These are phyloP conservation scores for Procapra przewalskii DNA, from an alignment of 2,113 vertebrate genomes.

Conservation along the genomic window DNA sequence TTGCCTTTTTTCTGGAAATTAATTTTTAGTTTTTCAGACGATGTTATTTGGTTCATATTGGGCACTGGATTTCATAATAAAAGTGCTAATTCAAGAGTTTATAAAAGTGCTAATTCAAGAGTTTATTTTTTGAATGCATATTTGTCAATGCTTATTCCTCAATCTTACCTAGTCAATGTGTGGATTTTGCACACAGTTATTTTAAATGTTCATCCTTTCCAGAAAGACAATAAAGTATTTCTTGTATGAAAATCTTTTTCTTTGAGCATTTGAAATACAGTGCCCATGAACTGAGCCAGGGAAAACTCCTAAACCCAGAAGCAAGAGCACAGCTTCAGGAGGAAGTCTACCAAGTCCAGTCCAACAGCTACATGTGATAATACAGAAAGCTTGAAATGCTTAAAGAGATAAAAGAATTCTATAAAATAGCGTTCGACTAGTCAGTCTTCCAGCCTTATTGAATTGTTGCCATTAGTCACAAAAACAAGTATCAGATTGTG, in stretches of 20 bases:
- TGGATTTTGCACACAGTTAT: constrained; percentile 12
- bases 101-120: constrained; percentile 22
- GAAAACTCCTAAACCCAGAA: constrained; percentile 64
- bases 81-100: constrained; percentile 34
- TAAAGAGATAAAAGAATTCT: constrained; percentile 30
- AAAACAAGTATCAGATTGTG: constrained; percentile 55
- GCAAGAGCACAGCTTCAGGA: constrained; percentile 11
- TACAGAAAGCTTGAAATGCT: constrained; percentile 46
- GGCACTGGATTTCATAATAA: constrained; percentile 5
- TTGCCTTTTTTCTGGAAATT: background rate
- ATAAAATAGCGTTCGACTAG: constrained; percentile 60
- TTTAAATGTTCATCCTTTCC: constrained; percentile 42
- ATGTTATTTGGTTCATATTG: background rate
- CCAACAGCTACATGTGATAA: constrained; percentile 6
- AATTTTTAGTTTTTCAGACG: constrained; percentile 17
- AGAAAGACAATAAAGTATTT: constrained; percentile 13
- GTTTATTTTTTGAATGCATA: constrained; percentile 17
- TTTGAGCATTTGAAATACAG: background rate
- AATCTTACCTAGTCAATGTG: background rate
- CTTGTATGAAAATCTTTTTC: background rate
- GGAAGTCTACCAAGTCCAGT: constrained; percentile 46
- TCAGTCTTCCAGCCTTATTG: constrained; percentile 27
- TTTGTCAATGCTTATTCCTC: background rate
- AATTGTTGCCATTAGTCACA: constrained; percentile 23
- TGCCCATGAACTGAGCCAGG: constrained; percentile 33